Evolutionary conservation across 2,113 vertebrate species (phyloP).

Genomic region (Raja brachyura): DNA sequence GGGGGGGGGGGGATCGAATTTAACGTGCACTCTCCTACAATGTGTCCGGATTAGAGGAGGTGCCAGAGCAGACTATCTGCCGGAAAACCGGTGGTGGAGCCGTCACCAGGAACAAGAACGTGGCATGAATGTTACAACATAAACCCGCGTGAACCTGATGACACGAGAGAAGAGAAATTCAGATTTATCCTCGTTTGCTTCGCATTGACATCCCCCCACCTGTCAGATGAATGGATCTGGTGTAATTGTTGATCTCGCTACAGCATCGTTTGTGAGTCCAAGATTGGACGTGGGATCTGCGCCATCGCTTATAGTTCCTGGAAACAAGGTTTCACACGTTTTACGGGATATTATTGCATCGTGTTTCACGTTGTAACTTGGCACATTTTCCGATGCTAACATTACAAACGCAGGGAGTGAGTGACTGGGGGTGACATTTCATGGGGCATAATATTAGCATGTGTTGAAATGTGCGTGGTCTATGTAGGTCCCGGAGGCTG

Average conservation of each 20-base stretch:
- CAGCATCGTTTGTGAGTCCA: no score
- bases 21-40: no score
- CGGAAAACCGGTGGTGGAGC: no score
- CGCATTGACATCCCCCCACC: no score
- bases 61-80: no score
- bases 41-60: no score
- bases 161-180: background rate
- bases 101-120: background rate
- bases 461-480: constrained; percentile 8
- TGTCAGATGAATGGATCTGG: no score
- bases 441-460: background rate
- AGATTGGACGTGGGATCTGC: no score
- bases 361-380: background rate
- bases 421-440: background rate
- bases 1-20: no score
- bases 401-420: constrained; percentile 1
- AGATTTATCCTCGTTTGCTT: background rate
- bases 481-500: background rate
- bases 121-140: background rate
- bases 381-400: background rate
- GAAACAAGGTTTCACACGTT: no score
- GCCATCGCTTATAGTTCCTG: no score
- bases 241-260: no score
- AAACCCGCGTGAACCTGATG: background rate
- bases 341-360: background rate